phyloP scores from a whole-genome alignment of 30 jellyfish, hydroid and myxozoan genomes.

The Chironex yamaguchii region DNA sequence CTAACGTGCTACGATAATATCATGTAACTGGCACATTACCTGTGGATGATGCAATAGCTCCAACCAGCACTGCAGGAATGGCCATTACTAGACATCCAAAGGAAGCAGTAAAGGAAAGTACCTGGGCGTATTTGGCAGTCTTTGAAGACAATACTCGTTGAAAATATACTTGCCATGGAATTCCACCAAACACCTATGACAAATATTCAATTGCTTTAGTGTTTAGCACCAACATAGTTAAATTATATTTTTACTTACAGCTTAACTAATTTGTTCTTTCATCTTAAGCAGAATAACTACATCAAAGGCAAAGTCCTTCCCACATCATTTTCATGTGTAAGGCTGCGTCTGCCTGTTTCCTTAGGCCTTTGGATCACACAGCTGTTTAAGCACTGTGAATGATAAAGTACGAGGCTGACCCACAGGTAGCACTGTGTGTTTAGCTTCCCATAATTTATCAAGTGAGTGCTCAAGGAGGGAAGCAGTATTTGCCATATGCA shows the following conservation, averaged over 20 bases:
- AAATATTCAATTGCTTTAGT: neutral
- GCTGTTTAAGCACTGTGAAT: too few relatives aligned
- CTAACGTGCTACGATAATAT: neutral
- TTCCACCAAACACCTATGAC: slow-evolving; percentile 80
- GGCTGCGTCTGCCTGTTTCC: too few relatives aligned
- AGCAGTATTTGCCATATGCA: too few relatives aligned
- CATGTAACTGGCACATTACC: slow-evolving; percentile 52
- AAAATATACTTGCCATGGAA: slow-evolving; percentile 94
- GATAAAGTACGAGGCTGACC: too few relatives aligned
- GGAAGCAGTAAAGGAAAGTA: slow-evolving; percentile 76
- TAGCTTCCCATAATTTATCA: too few relatives aligned
- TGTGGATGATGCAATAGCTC: slow-evolving; percentile 88
- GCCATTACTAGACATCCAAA: slow-evolving; percentile 84
- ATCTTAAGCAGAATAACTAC: neutral
- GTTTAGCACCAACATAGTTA: neutral
- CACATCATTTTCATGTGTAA: too few relatives aligned
- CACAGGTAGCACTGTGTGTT: too few relatives aligned
- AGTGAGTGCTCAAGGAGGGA: too few relatives aligned
- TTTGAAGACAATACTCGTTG: slow-evolving; percentile 87
- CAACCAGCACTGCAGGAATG: slow-evolving; percentile 83
- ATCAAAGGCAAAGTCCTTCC: too few relatives aligned
- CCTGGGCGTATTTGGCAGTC: slow-evolving; percentile 78
- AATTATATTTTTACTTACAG: neutral
- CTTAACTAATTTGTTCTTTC: neutral
- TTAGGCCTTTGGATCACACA: too few relatives aligned